phyloP scores from a whole-genome alignment of 2,888 invertebrate genomes.

The Tridacna crocea region DNA sequence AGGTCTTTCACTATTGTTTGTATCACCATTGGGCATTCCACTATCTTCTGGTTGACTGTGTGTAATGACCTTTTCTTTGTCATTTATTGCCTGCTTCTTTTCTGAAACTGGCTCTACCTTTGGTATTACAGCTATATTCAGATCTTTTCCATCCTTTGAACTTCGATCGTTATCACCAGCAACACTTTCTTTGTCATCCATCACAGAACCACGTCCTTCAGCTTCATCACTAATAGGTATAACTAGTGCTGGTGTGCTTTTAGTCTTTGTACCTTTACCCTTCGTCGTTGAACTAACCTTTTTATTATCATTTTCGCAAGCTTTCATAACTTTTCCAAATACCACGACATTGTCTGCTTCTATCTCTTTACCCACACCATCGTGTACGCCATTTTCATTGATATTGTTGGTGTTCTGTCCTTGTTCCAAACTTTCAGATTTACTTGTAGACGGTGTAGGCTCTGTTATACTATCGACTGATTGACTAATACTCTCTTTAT shows the following conservation, averaged over 20 bases:
- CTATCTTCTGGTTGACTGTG: neutral
- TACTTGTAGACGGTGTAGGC: conserved; percentile 15
- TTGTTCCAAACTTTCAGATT: neutral
- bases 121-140: neutral
- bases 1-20: neutral
- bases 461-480: neutral
- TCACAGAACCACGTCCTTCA: neutral
- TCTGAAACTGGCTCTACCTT: neutral
- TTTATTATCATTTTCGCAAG: conserved; percentile 1
- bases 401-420: neutral
- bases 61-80: neutral
- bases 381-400: neutral
- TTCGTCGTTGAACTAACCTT: neutral
- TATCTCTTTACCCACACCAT: neutral
- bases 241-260: neutral
- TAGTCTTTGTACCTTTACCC: neutral
- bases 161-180: neutral
- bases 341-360: conserved; percentile 13
- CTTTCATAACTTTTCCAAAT: conserved; percentile 14
- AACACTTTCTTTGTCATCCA: neutral
- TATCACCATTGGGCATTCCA: neutral
- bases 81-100: neutral
- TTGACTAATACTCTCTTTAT: neutral
- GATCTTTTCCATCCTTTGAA: neutral
- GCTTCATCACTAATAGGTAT: conserved; percentile 3